phyloP scores from a whole-genome alignment of 2,888 invertebrate genomes.

The Ophion slaviceki region DNA sequence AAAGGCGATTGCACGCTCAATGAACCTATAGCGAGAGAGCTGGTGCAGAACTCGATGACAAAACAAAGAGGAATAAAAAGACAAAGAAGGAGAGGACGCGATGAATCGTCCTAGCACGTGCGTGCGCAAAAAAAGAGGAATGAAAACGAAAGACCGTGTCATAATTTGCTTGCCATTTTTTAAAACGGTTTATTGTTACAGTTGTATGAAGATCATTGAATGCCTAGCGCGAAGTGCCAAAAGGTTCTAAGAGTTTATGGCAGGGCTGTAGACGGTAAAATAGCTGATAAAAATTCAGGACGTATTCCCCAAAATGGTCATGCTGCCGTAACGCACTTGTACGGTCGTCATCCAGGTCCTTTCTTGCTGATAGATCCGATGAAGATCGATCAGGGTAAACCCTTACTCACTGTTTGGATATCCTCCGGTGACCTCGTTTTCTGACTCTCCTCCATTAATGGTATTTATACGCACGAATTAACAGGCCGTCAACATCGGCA shows the following conservation, averaged over 20 bases:
- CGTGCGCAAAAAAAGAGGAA: conserved; percentile 35
- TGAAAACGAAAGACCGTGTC: background rate
- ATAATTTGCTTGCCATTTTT: conserved; percentile 13
- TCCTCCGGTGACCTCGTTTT: conserved; percentile 81
- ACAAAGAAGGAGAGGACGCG: conserved; percentile 18
- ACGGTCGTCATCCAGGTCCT: conserved; percentile 73
- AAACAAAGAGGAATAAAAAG: conserved; percentile 38
- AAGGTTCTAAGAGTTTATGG: background rate
- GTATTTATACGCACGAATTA: too few relatives aligned
- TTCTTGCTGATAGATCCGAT: conserved; percentile 76
- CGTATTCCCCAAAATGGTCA: conserved; percentile 72
- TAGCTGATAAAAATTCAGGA: conserved; percentile 69
- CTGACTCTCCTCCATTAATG: conserved; percentile 78
- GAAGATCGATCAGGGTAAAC: conserved; percentile 49
- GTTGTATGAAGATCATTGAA: background rate
- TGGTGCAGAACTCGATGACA: conserved; percentile 62
- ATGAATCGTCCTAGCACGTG: conserved; percentile 55
- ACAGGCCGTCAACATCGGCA: too few relatives aligned
- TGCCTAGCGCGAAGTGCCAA: background rate
- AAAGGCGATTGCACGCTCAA: conserved; percentile 62
- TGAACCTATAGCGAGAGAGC: conserved; percentile 45
- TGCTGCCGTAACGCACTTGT: conserved; percentile 75
- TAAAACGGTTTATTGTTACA: background rate
- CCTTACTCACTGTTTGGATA: conserved; percentile 72
- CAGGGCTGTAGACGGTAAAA: background rate